Percentiles rank a stretch among this genome's conserved stretches.
phyloP scores from a whole-genome alignment of 30 jellyfish, hydroid and myxozoan species.

The Rhopilema esculentum region DNA sequence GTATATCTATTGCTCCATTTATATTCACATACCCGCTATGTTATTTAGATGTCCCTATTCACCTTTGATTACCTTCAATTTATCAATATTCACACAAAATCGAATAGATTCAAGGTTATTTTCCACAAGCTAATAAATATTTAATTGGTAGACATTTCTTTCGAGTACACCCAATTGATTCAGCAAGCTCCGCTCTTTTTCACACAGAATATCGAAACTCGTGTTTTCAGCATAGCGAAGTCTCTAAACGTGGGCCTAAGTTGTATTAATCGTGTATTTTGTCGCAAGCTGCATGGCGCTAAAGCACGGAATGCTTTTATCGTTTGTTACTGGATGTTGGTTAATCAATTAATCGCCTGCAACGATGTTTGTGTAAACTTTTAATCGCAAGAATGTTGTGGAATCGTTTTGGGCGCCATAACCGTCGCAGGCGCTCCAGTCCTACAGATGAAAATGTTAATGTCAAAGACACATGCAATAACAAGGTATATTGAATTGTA shows the following conservation, averaged over 20 bases:
- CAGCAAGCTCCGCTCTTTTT: no score
- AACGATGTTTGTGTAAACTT: slow-evolving; percentile 2
- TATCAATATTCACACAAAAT: neutral
- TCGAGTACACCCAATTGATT: neutral
- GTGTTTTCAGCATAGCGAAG: no score
- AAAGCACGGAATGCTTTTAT: no score
- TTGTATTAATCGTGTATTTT: no score
- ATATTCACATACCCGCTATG: neutral
- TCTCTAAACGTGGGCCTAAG: no score
- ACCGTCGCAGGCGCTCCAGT: slow-evolving; percentile 51
- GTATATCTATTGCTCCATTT: neutral
- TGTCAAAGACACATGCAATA: slow-evolving; percentile 27
- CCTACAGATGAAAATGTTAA: slow-evolving; percentile 62
- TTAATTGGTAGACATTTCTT: slow-evolving; percentile 9
- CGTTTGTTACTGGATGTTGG: neutral
- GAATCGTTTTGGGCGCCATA: slow-evolving; percentile 57
- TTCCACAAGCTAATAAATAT: slow-evolving; percentile 43
- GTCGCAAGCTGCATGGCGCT: no score
- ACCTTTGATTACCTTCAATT: neutral
- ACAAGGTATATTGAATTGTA: slow-evolving; percentile 20
- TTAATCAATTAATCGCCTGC: neutral
- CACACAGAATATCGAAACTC: no score
- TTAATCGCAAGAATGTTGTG: slow-evolving; percentile 12
- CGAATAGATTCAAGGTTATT: slow-evolving; percentile 24
- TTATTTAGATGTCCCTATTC: neutral